These are phyloP conservation scores for Thunnus thynnus DNA, from an alignment of 2,113 vertebrate genomes.

Conservation along the genomic window DNA sequence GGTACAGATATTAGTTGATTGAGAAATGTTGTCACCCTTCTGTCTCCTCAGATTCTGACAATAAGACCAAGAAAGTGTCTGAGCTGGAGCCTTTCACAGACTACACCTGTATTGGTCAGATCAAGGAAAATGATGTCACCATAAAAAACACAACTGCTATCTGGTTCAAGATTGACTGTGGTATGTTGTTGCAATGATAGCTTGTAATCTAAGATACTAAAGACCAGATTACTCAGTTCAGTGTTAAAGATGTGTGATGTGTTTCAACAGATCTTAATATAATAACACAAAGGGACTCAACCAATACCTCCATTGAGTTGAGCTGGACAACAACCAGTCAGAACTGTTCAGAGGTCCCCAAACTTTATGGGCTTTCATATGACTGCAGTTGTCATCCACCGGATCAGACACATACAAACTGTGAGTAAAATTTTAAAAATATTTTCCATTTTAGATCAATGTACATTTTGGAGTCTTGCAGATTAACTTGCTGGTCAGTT, in stretches of 20 bases:
- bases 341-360: accelerated
- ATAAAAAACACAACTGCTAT: background rate
- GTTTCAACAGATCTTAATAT: conserved; percentile 40
- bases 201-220: background rate
- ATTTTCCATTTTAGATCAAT: background rate
- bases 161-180: conserved; percentile 9
- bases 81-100: conserved; percentile 54
- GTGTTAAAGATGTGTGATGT: conserved; percentile 7
- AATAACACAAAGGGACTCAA: accelerated
- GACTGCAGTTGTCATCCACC: background rate
- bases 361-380: background rate
- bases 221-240: background rate
- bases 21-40: background rate
- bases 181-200: conserved; percentile 43
- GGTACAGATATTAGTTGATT: background rate
- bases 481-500: background rate
- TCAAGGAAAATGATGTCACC: background rate
- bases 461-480: background rate
- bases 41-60: conserved; percentile 31
- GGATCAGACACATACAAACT: accelerated
- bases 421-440: conserved; percentile 13
- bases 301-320: accelerated
- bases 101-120: conserved; percentile 41
- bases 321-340: background rate
- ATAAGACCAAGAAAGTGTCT: accelerated